These are phyloP conservation scores for Craniophora ligustri DNA, from an alignment of 2,888 invertebrate species.

Conservation along the genomic window DNA sequence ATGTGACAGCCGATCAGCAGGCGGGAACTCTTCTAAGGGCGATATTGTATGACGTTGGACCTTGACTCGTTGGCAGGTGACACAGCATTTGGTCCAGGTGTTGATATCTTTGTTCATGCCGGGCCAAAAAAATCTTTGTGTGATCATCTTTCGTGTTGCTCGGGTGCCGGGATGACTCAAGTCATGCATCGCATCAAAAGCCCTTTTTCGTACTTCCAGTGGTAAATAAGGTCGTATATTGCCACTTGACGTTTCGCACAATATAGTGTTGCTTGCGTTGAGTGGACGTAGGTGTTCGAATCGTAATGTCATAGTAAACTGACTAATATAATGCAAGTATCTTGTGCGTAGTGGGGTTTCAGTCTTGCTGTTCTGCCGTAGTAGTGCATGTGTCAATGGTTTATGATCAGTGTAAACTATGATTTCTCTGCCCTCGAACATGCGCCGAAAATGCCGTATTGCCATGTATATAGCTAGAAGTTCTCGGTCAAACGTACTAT, in stretches of 20 bases:
- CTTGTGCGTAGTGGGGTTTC: neutral
- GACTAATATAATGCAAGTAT: neutral
- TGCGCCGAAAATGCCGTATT: neutral
- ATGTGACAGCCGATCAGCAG: neutral
- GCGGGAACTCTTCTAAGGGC: neutral
- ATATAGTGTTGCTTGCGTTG: neutral
- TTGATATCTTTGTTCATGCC: neutral
- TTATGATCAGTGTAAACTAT: neutral
- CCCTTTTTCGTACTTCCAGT: neutral
- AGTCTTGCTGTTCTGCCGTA: constrained; percentile 4
- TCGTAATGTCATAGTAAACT: neutral
- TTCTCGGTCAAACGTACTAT: neutral
- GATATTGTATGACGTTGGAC: neutral
- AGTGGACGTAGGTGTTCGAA: neutral
- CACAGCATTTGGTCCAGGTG: neutral
- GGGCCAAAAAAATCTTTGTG: neutral
- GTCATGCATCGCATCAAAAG: neutral
- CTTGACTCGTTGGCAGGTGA: neutral
- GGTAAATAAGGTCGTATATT: neutral
- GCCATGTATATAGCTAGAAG: neutral
- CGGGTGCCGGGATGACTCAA: constrained; percentile 1
- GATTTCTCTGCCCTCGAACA: neutral
- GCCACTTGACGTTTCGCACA: neutral
- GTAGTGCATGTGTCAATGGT: neutral
- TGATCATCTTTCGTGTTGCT: neutral